Percentiles rank a stretch among this genome's conserved stretches.
phyloP scores from a whole-genome alignment of 1,140 invertebrate genomes.

The Dufourea novaeangliae region DNA sequence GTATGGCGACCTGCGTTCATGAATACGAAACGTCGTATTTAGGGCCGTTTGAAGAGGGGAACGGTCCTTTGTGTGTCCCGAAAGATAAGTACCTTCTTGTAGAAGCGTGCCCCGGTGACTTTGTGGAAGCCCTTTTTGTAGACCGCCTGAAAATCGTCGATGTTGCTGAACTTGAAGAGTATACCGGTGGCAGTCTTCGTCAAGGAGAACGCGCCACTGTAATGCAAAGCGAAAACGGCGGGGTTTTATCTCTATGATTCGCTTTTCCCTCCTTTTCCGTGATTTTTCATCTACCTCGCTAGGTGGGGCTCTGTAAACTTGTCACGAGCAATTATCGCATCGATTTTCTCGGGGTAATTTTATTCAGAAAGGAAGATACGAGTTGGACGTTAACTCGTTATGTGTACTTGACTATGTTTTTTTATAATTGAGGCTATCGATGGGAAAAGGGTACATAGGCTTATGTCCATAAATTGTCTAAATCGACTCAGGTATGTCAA shows the following conservation, averaged over 20 bases:
- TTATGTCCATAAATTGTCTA: too few species aligned
- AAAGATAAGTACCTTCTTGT: slow-evolving; percentile 86
- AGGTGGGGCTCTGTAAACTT: too few species aligned
- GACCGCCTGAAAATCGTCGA: slow-evolving; percentile 91
- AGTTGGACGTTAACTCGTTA: background rate
- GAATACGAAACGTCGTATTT: slow-evolving; percentile 53
- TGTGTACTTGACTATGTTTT: too few species aligned
- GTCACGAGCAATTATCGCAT: background rate
- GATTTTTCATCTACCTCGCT: too few species aligned
- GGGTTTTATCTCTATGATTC: slow-evolving; percentile 4
- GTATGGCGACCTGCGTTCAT: slow-evolving; percentile 87
- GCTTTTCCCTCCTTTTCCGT: background rate
- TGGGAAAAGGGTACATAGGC: too few species aligned
- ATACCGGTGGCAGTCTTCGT: slow-evolving; percentile 94
- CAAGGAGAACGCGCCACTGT: slow-evolving; percentile 89
- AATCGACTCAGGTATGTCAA: too few species aligned
- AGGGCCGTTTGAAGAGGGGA: slow-evolving; percentile 58
- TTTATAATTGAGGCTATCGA: background rate
- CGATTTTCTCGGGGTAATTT: background rate
- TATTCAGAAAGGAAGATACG: background rate
- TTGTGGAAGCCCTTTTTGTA: slow-evolving; percentile 93
- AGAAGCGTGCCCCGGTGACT: slow-evolving; percentile 89
- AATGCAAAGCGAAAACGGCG: slow-evolving; percentile 24
- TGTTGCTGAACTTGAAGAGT: slow-evolving; percentile 92
- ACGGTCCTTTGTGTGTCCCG: slow-evolving; percentile 62